Evolutionary conservation across 1,140 invertebrate species (phyloP), one percentile per base, ranked within the genome.

Genomic region (Trachymyrmex septentrionalis): DNA sequence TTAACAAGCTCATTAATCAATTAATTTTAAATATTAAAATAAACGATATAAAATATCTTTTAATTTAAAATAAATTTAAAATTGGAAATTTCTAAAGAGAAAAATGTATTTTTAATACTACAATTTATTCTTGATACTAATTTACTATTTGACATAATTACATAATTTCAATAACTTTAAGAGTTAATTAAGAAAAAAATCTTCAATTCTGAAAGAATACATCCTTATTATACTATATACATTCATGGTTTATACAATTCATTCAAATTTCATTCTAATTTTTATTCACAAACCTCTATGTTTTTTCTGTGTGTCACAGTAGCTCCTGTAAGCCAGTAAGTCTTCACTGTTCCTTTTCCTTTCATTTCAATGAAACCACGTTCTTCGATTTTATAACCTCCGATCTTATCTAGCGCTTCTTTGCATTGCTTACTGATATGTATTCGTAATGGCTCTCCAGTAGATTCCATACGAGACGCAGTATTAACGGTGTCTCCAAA

Each of bases 401-500:
- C 98, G 48, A 99, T 95, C 93, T 98, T 97, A 88, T 98, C 98
- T 27, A 99, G 94, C 0, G 98, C 96, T n/a, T 96, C 95, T 92
- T 98, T 98, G 92, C 98, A 98, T 71, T 97, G 97, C 5, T 95
- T 94, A 91, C 98, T 99, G 92, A 99, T 99, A 95, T 99, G 99
- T 88, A 99, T 99, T 94, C 97, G 97, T 10, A 99, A 95, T 2
- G 99, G 96, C 92, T 98, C 97, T 1, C 98, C 98, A n/a, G 98
- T 99, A 0, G 98, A 99, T 95, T 99, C 98, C 97, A 99, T 99
- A 55, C 99, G 96, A 5, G 98, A 99, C 0, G 98, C 98, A 1
- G 98, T 99, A 93, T 97, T 99, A 91, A 96, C 99, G 0, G 99
- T 99, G 93, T 99, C 99, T 0, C 98, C 99, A 94, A 99, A 99